Evolutionary conservation across 2,797 vertebrate species (phyloP), one percentile per base, ranked within the genome.

Genomic region (Myoxocephalus aenaeus): DNA sequence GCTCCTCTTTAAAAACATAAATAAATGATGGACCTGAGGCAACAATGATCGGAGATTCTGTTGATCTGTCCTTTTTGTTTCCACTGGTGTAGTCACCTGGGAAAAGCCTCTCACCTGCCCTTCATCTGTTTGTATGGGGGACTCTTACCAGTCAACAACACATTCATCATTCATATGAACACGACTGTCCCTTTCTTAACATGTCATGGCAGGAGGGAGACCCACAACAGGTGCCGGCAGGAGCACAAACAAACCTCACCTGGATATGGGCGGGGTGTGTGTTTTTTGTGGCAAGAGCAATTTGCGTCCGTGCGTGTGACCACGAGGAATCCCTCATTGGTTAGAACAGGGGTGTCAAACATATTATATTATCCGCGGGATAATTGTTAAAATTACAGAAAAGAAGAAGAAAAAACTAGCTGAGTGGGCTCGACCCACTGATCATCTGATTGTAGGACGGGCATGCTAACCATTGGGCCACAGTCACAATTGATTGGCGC

Each of bases 201-300:
- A n/a, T 70, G 68, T 51, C 77, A 65, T 11, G 48, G 20, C 65
- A 53, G 27, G 57, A 63, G 68, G 74, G 53, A 80, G 48, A 86
- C 38, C 18, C 72, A 64, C 48, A 76, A 61, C 84, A 85, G 81
- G 77, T 88, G 82, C 50, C 1, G 11, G 34, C 3, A 48, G 7
- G 61, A 71, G 42, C 5, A 65, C 76, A 85, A 87, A 88, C 83
- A 89, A 50, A 74, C 63, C 73, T 87, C 87, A 86, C 74, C 77
- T 88, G 81, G 42, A 65, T 34, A 42, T 58, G 62, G 71, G 62
- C 1, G 56, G 73, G 53, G 75, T 77, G 44, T 61, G 53, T 32
- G 54, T 20, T 74, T 68, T 76, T 72, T 54, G 36, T 63, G 38
- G 8, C 59, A 34, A 63, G 56, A 51, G 46, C 18, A 22, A 13